Percentiles rank a stretch among this genome's conserved stretches.
Conservation (phyloP, 2,888 invertebrate genomes). For the Alloplasta piceator region DNA sequence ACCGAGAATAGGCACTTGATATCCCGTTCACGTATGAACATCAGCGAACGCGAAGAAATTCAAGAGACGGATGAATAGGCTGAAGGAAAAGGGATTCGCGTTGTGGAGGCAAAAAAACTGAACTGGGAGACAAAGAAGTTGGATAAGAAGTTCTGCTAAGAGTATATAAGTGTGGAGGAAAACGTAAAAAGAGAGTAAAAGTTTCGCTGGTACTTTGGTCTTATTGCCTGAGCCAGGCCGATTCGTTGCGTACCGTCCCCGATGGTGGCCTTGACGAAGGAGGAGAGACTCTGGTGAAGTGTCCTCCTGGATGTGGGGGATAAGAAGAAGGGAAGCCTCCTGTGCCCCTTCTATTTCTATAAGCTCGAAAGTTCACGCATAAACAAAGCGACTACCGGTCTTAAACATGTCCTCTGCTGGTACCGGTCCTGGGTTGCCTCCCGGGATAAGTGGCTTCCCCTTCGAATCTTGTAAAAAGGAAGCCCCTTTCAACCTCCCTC, state of each 20-base stretch:
- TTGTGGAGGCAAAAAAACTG: not conserved
- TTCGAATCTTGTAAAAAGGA: slow-evolving; percentile 60
- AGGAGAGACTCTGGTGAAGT: too few relatives aligned
- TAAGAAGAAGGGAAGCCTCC: too few relatives aligned
- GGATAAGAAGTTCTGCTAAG: slow-evolving; percentile 9
- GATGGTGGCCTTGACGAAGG: not conserved
- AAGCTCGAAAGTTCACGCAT: slow-evolving; percentile 72
- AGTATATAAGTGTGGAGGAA: slow-evolving; percentile 49
- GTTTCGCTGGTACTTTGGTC: too few relatives aligned
- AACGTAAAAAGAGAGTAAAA: slow-evolving; percentile 56
- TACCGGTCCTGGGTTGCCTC: slow-evolving; percentile 11
- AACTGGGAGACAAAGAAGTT: slow-evolving; percentile 16
- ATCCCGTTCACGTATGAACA: slow-evolving; percentile 75
- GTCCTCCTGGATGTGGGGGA: not conserved
- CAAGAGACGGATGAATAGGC: slow-evolving; percentile 38
- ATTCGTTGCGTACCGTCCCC: slow-evolving; percentile 21
- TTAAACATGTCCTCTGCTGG: slow-evolving; percentile 73
- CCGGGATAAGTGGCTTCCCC: slow-evolving; percentile 67
- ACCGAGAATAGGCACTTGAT: slow-evolving; percentile 77
- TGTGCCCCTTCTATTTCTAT: slow-evolving; percentile 11
- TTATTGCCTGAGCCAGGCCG: slow-evolving; percentile 22
- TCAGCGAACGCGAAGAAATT: slow-evolving; percentile 41
- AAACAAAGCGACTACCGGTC: slow-evolving; percentile 78
- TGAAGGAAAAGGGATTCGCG: not conserved
- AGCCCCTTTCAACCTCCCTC: slow-evolving; percentile 20